phyloP scores from a whole-genome alignment of 2,888 invertebrate species.

The Aelia acuminata region DNA sequence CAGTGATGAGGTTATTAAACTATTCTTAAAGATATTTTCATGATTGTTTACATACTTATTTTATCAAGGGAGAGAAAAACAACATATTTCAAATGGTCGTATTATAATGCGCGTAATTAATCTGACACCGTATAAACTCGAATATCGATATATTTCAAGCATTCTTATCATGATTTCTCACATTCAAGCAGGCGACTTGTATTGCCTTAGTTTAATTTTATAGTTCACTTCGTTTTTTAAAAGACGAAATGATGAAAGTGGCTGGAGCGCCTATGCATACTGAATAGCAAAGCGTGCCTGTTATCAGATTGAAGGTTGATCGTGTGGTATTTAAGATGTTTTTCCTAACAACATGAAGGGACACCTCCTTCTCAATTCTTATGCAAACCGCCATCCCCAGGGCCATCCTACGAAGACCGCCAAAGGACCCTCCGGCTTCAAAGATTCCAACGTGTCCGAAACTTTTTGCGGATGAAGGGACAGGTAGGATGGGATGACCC shows the following conservation, averaged over 20 bases:
- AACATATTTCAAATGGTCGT: too few species aligned
- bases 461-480: constrained; percentile 15
- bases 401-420: not conserved
- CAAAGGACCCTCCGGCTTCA: not conserved
- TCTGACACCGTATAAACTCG: too few species aligned
- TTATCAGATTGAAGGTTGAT: not conserved
- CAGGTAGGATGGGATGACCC: not conserved
- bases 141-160: too few species aligned
- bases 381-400: not conserved
- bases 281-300: not conserved
- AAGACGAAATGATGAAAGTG: not conserved
- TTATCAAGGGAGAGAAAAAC: too few species aligned
- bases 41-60: too few species aligned
- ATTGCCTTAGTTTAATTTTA: too few species aligned
- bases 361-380: not conserved
- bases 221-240: too few species aligned
- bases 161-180: too few species aligned
- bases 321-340: not conserved
- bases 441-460: not conserved
- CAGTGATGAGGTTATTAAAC: too few species aligned
- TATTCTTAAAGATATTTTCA: too few species aligned
- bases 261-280: not conserved
- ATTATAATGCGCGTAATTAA: too few species aligned
- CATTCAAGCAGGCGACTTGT: too few species aligned
- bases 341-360: not conserved